phyloP scores from a whole-genome alignment of 1,140 invertebrate genomes.

The Charaxes varanes region DNA sequence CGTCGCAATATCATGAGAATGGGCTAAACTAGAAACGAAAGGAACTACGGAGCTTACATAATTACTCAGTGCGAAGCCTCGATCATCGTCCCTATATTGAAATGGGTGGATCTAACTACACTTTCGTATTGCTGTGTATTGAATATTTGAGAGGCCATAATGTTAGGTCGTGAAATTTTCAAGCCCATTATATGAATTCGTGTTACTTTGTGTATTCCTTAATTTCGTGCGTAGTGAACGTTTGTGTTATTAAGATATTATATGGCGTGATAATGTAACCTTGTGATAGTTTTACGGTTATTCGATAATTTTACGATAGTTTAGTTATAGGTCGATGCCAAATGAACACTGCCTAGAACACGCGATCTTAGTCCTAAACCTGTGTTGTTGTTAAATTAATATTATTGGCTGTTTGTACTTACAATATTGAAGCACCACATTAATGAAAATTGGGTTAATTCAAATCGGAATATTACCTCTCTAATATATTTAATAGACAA shows the following conservation, averaged over 20 bases:
- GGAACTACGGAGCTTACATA: constrained; percentile 6
- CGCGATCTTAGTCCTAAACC: constrained; percentile 45
- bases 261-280: constrained; percentile 42
- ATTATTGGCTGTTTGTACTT: constrained; percentile 21
- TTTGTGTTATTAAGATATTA: constrained; percentile 6
- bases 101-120: too few species aligned
- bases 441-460: too few species aligned
- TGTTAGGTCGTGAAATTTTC: too few species aligned
- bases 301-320: constrained; percentile 33
- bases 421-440: too few species aligned
- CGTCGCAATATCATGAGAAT: constrained; percentile 66
- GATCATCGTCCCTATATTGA: too few species aligned
- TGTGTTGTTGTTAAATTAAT: constrained; percentile 17
- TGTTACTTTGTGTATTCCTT: constrained; percentile 1
- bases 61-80: constrained; percentile 7
- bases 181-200: too few species aligned
- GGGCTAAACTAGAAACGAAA: constrained; percentile 39
- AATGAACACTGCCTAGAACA: constrained; percentile 63
- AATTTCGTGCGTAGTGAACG: constrained; percentile 8
- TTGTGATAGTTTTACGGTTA: constrained; percentile 50
- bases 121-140: too few species aligned
- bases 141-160: too few species aligned
- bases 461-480: too few species aligned
- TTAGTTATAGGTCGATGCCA: constrained; percentile 31
- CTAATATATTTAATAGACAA: too few species aligned